Base-by-base conservation (phyloP, 2,888 invertebrate genomes). In the Dilophus febrilis region DNA sequence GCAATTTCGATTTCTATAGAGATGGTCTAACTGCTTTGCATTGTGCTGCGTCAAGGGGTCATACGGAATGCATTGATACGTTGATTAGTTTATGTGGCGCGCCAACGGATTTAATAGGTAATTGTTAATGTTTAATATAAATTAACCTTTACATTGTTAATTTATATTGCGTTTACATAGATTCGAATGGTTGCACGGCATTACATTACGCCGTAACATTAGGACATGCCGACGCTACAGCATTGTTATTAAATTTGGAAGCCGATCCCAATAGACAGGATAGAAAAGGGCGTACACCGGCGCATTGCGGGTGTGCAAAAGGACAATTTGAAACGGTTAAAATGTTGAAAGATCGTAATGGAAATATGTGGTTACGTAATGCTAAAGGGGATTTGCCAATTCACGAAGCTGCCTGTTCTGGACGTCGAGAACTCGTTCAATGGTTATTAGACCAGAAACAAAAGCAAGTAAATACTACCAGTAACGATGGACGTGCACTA, bases 31-130 rank as follows among this genome's bases (percentile, higher is more conserved):
- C 92, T 39, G 94, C 94, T 1, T 64, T 98, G 19, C 97, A 98
- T 56, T 97, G 97, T 60, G 94, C 95, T 0, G 92, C 97, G 1
- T 94, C 92, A 2, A 72, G 95, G 40, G 97, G 97, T 1, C 94
- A 95, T 57, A 82, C 83, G 0, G 84, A 88, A 53, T 91, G 91
- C 51, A 70, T 92, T 38, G 91, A 92, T 53, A 81, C 85, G 0
- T 61, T 97, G 41, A 73, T 92, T 2, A 83, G 84, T 11, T 65
- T 91, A 6, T 90, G 90, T 55, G 87, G 87, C 1, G 86, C 90
- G 2, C 77, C 82, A 18, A 82, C 90, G 0, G 91, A 95, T 59
- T 74, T 85, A 12, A 77, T 80, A 16, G 45, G 45, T 45, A 35
- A 34, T 11, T 26, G 17, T 4, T 30, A 12, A 32, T 38, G 3